Conservation (phyloP, 1,140 invertebrate genomes). For the Paraescarpia echinospica region DNA sequence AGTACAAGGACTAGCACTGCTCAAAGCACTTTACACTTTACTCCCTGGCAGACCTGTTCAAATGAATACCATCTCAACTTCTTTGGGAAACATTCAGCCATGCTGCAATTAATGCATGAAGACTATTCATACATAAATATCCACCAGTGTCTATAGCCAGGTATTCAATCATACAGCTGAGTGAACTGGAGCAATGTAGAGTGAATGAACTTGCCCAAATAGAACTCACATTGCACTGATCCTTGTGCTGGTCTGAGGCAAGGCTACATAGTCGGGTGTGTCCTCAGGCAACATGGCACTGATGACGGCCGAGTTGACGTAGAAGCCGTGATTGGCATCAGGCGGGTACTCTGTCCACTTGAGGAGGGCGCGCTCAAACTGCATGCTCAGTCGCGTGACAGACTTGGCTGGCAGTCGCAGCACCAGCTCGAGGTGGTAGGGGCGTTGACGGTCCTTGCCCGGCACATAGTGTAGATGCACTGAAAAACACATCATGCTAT, state of each 20-base stretch:
- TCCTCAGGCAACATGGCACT: constrained; percentile 75
- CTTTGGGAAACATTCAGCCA: no score
- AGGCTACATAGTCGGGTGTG: constrained; percentile 71
- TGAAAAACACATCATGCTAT: constrained; percentile 31
- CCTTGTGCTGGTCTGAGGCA: constrained; percentile 66
- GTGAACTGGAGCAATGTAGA: no score
- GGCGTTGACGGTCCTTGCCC: constrained; percentile 77
- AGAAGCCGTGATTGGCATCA: constrained; percentile 92
- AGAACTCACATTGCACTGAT: constrained; percentile 19
- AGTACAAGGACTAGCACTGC: no score
- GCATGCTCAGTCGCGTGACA: constrained; percentile 78
- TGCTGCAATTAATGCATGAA: no score
- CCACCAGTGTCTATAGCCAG: no score
- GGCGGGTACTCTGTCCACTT: constrained; percentile 99
- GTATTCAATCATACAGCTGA: no score
- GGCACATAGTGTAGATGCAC: constrained; percentile 70
- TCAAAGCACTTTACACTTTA: no score
- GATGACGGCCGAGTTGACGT: constrained; percentile 67
- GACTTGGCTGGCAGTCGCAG: constrained; percentile 78
- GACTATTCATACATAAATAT: no score
- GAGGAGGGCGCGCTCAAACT: constrained; percentile 92
- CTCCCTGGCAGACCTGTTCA: no score
- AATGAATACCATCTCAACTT: no score
- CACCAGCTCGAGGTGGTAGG: constrained; percentile 88
- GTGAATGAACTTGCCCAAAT: no score